Percentiles rank a stretch among this genome's conserved stretches.
Conservation (phyloP, 1,140 invertebrate species). For the Drosophila tani region DNA sequence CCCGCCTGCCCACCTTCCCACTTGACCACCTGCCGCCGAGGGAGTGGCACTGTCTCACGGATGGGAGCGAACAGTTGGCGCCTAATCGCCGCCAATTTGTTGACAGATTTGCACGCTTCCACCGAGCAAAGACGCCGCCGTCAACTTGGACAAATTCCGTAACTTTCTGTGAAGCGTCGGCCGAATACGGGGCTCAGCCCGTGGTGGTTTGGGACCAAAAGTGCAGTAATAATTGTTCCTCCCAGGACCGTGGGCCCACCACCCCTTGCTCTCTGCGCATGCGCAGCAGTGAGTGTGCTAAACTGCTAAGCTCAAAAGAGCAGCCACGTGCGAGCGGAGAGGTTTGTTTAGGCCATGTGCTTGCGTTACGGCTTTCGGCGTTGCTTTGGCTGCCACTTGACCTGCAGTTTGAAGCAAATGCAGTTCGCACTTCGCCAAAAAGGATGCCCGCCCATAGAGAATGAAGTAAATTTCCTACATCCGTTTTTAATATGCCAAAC, state of each 20-base stretch:
- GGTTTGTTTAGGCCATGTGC: conserved; percentile 59
- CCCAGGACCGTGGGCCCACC: background rate
- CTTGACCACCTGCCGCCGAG: conserved; percentile 12
- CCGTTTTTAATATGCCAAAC: background rate
- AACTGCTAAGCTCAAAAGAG: conserved; percentile 51
- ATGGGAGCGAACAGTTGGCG: conserved; percentile 19
- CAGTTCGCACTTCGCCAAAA: conserved; percentile 43
- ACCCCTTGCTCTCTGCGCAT: conserved; percentile 40
- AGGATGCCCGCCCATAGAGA: conserved; percentile 20
- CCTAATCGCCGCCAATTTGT: conserved; percentile 76
- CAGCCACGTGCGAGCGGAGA: conserved; percentile 11
- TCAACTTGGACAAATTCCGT: conserved; percentile 48
- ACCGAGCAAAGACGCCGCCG: conserved; percentile 31
- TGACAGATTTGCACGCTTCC: conserved; percentile 66
- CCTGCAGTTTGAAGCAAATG: conserved; percentile 66
- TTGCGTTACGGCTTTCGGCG: conserved; percentile 22
- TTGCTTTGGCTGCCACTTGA: conserved; percentile 66
- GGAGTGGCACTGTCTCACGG: conserved; percentile 11
- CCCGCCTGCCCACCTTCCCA: background rate
- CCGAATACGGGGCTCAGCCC: conserved; percentile 14
- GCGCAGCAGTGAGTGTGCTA: conserved; percentile 55
- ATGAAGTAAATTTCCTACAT: conserved; percentile 10
- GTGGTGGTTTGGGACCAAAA: conserved; percentile 28
- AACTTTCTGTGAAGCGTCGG: conserved; percentile 44
- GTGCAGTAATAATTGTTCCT: conserved; percentile 6